A percentile compares a stretch with the other conserved stretches of the same genome.
These are phyloP conservation scores for Poeciliopsis occidentalis DNA, from an alignment of 2,113 vertebrate genomes.

Conservation along the genomic window DNA sequence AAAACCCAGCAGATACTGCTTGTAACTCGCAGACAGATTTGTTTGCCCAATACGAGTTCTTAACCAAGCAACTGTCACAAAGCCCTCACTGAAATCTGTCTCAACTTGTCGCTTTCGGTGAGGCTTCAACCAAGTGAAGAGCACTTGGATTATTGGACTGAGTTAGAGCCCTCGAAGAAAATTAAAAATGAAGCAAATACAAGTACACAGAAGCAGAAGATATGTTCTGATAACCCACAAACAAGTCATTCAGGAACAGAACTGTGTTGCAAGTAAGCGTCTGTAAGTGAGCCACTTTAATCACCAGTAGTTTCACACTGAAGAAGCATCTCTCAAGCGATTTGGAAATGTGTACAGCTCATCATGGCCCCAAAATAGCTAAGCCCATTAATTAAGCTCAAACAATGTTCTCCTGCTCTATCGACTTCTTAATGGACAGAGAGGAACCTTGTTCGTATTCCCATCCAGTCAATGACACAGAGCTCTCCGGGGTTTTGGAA, in stretches of 20 bases:
- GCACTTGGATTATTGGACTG: constrained; percentile 18
- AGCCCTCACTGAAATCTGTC: constrained; percentile 62
- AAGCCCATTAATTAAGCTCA: constrained; percentile 81
- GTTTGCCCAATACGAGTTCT: constrained; percentile 50
- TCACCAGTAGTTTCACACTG: constrained; percentile 65
- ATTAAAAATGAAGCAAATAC: constrained; percentile 9
- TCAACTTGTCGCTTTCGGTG: constrained; percentile 66
- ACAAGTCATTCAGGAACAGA: constrained; percentile 1
- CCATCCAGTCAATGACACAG: constrained; percentile 77
- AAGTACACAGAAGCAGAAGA: neutral
- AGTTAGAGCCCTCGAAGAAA: constrained; percentile 29
- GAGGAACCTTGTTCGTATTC: constrained; percentile 78
- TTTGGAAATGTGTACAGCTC: constrained; percentile 72
- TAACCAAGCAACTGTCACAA: constrained; percentile 62
- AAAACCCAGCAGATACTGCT: constrained; percentile 1
- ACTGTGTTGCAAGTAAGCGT: neutral
- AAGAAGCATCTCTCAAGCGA: constrained; percentile 71
- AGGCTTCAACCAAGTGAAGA: constrained; percentile 68
- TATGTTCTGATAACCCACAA: constrained; percentile 3
- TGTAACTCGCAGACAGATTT: constrained; percentile 45
- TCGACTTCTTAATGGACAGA: constrained; percentile 84
- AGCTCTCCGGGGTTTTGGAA: constrained; percentile 64
- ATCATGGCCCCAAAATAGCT: constrained; percentile 70
- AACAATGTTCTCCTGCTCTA: constrained; percentile 79
- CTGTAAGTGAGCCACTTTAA: constrained; percentile 63